phyloP scores from a whole-genome alignment of 2,113 vertebrate genomes.

The Lutjanus erythropterus region DNA sequence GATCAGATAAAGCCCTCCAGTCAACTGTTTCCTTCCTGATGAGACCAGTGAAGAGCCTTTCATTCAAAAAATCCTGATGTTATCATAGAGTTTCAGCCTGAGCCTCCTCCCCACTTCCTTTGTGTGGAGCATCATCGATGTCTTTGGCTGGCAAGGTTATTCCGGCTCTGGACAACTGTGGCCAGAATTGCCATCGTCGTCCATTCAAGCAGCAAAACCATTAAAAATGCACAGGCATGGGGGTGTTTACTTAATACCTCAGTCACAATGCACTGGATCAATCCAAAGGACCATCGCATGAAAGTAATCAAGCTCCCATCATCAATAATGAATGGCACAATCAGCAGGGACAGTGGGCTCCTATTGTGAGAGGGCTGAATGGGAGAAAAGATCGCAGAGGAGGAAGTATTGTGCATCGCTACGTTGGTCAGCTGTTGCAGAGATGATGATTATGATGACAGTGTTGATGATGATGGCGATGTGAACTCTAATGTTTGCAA shows the following conservation, averaged over 20 bases:
- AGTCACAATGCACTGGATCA: conserved; percentile 72
- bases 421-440: conserved; percentile 56
- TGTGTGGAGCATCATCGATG: conserved; percentile 44
- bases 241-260: conserved; percentile 75
- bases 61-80: conserved; percentile 27
- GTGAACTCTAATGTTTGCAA: conserved; percentile 13
- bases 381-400: conserved; percentile 42
- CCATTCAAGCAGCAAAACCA: conserved; percentile 67
- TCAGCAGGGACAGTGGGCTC: conserved; percentile 60
- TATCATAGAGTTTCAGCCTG: conserved; percentile 26
- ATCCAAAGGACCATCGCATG: conserved; percentile 62
- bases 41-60: conserved; percentile 15
- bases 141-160: conserved; percentile 44
- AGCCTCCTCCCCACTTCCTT: conserved; percentile 32
- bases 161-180: conserved; percentile 13
- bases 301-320: conserved; percentile 80
- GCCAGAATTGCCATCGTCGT: conserved; percentile 34
- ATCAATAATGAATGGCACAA: conserved; percentile 83
- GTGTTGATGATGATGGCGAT: conserved; percentile 28
- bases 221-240: conserved; percentile 74
- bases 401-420: conserved; percentile 38
- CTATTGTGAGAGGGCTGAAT: conserved; percentile 75
- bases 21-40: conserved; percentile 15
- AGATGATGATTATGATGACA: conserved; percentile 45
- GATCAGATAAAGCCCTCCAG: conserved; percentile 22